These are phyloP conservation scores for Cecidostiba fungosa DNA, from an alignment of 2,888 invertebrate genomes.

Conservation along the genomic window DNA sequence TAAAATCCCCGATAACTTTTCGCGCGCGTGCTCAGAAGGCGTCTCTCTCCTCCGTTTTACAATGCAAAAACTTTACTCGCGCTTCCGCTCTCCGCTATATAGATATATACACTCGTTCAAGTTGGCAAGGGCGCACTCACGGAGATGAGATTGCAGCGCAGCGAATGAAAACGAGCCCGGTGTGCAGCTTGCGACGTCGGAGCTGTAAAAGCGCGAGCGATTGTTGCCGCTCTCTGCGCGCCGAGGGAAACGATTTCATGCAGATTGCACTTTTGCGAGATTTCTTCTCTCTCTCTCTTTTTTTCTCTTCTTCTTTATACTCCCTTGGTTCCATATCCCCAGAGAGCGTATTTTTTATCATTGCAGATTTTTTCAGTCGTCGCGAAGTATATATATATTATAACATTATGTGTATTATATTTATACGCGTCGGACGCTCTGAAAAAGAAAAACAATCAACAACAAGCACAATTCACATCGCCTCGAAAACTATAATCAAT, in stretches of 20 bases:
- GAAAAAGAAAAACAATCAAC: not conserved
- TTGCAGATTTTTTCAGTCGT: too few species aligned
- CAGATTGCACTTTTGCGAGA: conserved; percentile 37
- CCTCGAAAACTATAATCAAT: not conserved
- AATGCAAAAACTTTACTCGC: not conserved
- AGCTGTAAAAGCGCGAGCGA: conserved; percentile 40
- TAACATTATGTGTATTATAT: too few species aligned
- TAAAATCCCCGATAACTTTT: conserved; percentile 8
- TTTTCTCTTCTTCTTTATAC: not conserved
- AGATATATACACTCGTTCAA: not conserved
- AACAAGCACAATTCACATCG: not conserved
- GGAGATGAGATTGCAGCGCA: conserved; percentile 36
- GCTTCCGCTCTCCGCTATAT: not conserved
- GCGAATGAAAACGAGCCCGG: conserved; percentile 34
- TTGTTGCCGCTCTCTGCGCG: conserved; percentile 11
- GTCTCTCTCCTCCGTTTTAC: not conserved
- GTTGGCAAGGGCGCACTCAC: conserved; percentile 14
- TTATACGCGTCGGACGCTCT: too few species aligned
- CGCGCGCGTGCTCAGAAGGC: not conserved
- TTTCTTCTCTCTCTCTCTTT: not conserved
- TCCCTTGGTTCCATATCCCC: not conserved
- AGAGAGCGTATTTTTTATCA: not conserved
- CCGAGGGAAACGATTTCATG: conserved; percentile 37
- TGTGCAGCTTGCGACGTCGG: not conserved
- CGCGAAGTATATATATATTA: too few species aligned